phyloP scores from a whole-genome alignment of 2,888 invertebrate genomes.

The Rotaria socialis region DNA sequence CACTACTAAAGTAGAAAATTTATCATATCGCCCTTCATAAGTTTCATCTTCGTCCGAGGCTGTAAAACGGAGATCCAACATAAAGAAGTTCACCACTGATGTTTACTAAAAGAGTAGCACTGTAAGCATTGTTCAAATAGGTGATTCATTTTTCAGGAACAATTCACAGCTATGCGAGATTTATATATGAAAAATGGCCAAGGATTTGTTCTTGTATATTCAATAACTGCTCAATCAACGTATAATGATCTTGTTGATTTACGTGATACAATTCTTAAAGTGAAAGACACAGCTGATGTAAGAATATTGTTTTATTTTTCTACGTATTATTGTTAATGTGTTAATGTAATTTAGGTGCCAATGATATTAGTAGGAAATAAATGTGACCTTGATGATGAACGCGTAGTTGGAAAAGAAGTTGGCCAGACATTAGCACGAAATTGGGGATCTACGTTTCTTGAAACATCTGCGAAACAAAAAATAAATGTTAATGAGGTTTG shows the following conservation, averaged over 20 bases:
- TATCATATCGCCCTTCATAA: too few relatives aligned
- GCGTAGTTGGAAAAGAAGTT: slow-evolving; percentile 98
- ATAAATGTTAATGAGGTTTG: slow-evolving; percentile 93
- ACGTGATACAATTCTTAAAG: slow-evolving; percentile 95
- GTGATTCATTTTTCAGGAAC: slow-evolving; percentile 68
- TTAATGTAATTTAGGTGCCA: slow-evolving; percentile 64
- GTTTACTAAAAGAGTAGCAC: too few relatives aligned
- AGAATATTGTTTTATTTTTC: neutral
- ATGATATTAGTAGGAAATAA: slow-evolving; percentile 99
- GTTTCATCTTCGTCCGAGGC: too few relatives aligned
- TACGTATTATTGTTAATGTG: neutral
- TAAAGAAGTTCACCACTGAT: too few relatives aligned
- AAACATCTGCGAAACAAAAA: slow-evolving; percentile 99
- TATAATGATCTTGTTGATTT: slow-evolving; percentile 99
- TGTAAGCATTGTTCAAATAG: too few relatives aligned
- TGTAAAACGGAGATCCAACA: too few relatives aligned
- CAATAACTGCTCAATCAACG: slow-evolving; percentile 98
- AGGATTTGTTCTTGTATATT: slow-evolving; percentile 97
- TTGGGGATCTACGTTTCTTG: slow-evolving; percentile 98
- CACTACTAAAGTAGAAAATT: too few relatives aligned
- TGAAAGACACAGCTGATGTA: slow-evolving; percentile 69
- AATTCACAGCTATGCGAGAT: slow-evolving; percentile 99
- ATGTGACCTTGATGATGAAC: slow-evolving; percentile 97
- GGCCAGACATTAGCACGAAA: slow-evolving; percentile 85
- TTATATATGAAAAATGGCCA: slow-evolving; percentile 99